Evolutionary conservation across 1,140 invertebrate species (phyloP).

Genomic region (Euura lappo): DNA sequence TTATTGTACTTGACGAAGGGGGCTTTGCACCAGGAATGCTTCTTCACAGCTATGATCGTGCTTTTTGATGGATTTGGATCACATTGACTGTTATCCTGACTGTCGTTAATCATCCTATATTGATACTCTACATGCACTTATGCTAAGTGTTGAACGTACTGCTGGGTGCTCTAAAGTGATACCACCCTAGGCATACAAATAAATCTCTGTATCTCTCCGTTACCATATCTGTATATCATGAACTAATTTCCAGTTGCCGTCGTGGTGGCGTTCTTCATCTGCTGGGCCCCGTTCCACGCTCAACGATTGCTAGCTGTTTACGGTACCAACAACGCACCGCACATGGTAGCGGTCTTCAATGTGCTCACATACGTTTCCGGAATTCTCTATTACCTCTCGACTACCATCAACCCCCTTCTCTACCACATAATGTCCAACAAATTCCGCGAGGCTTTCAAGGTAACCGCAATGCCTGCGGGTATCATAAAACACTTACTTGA

Average conservation of each 20-base stretch:
- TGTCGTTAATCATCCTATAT: too few relatives aligned
- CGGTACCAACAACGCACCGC: conserved; percentile 51
- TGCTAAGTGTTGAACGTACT: too few relatives aligned
- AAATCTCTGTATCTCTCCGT: too few relatives aligned
- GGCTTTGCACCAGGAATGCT: too few relatives aligned
- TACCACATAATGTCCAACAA: conserved; percentile 90
- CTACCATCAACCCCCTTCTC: conserved; percentile 82
- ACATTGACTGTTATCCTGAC: too few relatives aligned
- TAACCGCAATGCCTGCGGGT: conserved; percentile 41
- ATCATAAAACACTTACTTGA: neutral
- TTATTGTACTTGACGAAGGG: too few relatives aligned
- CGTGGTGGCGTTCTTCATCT: conserved; percentile 90
- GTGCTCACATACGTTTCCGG: conserved; percentile 78
- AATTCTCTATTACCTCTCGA: conserved; percentile 81
- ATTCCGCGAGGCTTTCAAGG: conserved; percentile 83
- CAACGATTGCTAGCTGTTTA: conserved; percentile 83
- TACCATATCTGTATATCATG: too few relatives aligned
- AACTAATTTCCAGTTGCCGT: conserved; percentile 77
- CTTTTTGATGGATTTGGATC: too few relatives aligned
- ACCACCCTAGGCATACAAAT: too few relatives aligned
- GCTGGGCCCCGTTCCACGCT: conserved; percentile 93
- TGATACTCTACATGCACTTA: too few relatives aligned
- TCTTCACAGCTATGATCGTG: too few relatives aligned
- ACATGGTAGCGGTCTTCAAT: conserved; percentile 43
- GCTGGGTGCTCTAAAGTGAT: too few relatives aligned